phyloP scores from a whole-genome alignment of 2,113 vertebrate genomes.

The Psilopogon haemacephalus region DNA sequence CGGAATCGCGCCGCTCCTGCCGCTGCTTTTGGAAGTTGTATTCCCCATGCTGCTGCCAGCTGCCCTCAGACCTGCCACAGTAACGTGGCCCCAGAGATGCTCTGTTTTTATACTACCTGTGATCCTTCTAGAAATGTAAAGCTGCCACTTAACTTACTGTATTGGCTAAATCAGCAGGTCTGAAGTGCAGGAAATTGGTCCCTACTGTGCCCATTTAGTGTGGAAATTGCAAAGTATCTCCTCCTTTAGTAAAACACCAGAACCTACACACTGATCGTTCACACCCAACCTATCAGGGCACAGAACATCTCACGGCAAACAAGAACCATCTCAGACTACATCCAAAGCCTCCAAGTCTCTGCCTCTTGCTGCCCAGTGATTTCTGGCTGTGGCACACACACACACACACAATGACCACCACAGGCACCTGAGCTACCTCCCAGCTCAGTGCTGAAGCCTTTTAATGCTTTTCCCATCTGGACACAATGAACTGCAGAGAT shows the following conservation, averaged over 20 bases:
- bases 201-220: slow-evolving; percentile 71
- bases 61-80: slow-evolving; percentile 23
- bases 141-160: slow-evolving; percentile 67
- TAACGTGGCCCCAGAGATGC: slow-evolving; percentile 51
- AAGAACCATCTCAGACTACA: slow-evolving; percentile 17
- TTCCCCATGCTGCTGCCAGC: slow-evolving; percentile 70
- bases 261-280: slow-evolving; percentile 51
- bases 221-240: slow-evolving; percentile 67
- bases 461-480: slow-evolving; percentile 42
- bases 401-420: neutral
- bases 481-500: slow-evolving; percentile 21
- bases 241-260: slow-evolving; percentile 65
- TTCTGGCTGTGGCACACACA: too few relatives aligned
- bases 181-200: slow-evolving; percentile 76
- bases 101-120: slow-evolving; percentile 65
- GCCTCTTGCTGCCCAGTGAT: neutral
- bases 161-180: slow-evolving; percentile 74
- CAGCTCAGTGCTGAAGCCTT: slow-evolving; percentile 33
- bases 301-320: slow-evolving; percentile 24
- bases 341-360: neutral
- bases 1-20: slow-evolving; percentile 3
- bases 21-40: slow-evolving; percentile 64
- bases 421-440: slow-evolving; percentile 33
- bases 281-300: slow-evolving; percentile 30
- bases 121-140: slow-evolving; percentile 78